Evolutionary conservation across 2,888 invertebrate species (phyloP), one percentile per base, ranked within the genome.

Genomic region (Trachelus iudaicus): DNA sequence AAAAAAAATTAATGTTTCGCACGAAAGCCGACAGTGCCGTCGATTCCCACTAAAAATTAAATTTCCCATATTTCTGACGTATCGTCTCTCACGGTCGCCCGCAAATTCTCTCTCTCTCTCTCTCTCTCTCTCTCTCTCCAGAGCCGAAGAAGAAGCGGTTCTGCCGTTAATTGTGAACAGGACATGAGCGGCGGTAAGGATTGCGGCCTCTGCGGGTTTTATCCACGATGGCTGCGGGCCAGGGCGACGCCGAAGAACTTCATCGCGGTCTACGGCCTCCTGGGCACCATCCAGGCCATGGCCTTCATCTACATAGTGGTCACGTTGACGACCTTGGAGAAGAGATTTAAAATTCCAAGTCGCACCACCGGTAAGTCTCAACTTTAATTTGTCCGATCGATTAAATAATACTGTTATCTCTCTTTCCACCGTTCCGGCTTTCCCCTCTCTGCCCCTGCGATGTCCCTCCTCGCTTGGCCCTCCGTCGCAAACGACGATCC

Each of bases 311-410:
- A 95, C 86, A 94, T 94, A 84, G 92, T 94, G 11, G 94, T 95
- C 23, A 94, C 94, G 15, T 91, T 95, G 82, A 94, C 94, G 76
- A 95, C 95, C 6, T 90, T 95, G 86, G 95, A 95, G 86, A 95
- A 94, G 85, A 92, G 95, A 81, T 95, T 95, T 89, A 94, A 94
- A 90, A 94, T 95, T 85, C 94, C 94, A 69, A 95, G 95, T 85
- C 93, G 93, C 87, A 94, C 94, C 31, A 94, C 94, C 86, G 95
- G 95, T 95, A 87, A 91, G 40, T 56, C 9, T 9, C 6, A 1
- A 4, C 15, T 9, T 56, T 86, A 37, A 37, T 73, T 73, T 74
- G 15, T 31, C 71, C 23, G 11, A 68, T 56, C 69, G 33, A 75
- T 31, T 6, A 40, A 31, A 33, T 23, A 12, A 12, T 34, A 34